Evolutionary conservation across 2,797 vertebrate genomes (phyloP).

Genomic region (Helostoma temminkii): DNA sequence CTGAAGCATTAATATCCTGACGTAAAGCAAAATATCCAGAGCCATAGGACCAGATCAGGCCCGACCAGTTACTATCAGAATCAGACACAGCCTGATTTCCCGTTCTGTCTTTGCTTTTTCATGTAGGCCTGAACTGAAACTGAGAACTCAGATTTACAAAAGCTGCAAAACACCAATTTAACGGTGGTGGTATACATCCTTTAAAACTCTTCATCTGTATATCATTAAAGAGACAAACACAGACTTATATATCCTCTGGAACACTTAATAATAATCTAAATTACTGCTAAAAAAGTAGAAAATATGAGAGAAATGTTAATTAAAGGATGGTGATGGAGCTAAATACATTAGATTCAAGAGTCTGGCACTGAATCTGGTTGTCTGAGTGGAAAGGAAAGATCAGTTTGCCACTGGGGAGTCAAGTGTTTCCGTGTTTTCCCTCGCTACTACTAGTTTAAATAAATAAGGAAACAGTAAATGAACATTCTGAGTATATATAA

Average conservation of each 20-base stretch:
- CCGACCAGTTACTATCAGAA: no score
- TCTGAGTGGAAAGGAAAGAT: constrained; percentile 51
- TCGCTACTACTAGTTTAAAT: constrained; percentile 44
- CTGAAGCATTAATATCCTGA: no score
- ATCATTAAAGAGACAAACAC: not conserved
- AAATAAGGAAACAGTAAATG: constrained; percentile 51
- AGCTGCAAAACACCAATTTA: no score
- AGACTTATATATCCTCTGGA: not conserved
- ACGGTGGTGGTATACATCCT: no score
- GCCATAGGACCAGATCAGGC: no score
- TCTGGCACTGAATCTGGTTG: constrained; percentile 22
- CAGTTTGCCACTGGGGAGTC: constrained; percentile 42
- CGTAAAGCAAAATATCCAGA: no score
- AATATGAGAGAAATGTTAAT: not conserved
- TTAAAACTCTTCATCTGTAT: no score
- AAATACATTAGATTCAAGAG: constrained; percentile 33
- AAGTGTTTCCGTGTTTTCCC: constrained; percentile 37
- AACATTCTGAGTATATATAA: constrained; percentile 30
- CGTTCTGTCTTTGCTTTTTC: no score
- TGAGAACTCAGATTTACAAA: no score
- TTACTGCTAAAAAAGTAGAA: not conserved
- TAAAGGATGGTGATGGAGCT: not conserved
- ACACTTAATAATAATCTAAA: not conserved
- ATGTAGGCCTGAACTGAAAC: no score
- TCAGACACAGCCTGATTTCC: no score